Evolutionary conservation across 2,113 vertebrate species (phyloP).

Genomic region (Anas platyrhynchos): DNA sequence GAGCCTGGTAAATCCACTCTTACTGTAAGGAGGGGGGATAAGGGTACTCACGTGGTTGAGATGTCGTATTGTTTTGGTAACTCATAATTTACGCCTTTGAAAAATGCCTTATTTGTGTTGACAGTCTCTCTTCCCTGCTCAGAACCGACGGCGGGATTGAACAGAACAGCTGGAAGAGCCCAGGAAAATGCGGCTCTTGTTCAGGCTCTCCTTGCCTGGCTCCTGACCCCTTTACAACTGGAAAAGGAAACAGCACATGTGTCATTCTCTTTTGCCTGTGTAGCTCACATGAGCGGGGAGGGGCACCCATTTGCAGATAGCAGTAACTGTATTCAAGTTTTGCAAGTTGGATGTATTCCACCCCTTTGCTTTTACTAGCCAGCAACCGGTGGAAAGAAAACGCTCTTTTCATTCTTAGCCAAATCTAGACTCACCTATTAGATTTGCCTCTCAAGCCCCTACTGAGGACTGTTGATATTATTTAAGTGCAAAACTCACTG

Average conservation of each 20-base stretch:
- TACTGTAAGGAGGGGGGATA: background rate
- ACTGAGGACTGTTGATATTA: background rate
- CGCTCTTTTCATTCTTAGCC: slow-evolving; percentile 4
- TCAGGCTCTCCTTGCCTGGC: slow-evolving; percentile 44
- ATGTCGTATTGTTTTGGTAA: slow-evolving; percentile 47
- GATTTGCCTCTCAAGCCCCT: background rate
- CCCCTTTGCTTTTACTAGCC: slow-evolving; percentile 31
- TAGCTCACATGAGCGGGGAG: slow-evolving; percentile 76
- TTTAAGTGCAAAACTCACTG: slow-evolving; percentile 5
- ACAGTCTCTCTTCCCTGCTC: slow-evolving; percentile 36
- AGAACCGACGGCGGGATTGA: slow-evolving; percentile 21
- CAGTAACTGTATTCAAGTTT: slow-evolving; percentile 71
- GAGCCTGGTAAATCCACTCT: slow-evolving; percentile 10
- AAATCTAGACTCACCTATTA: background rate
- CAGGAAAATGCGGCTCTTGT: slow-evolving; percentile 71
- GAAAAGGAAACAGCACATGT: slow-evolving; percentile 77
- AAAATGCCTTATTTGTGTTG: slow-evolving; percentile 52
- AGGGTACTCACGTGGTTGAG: slow-evolving; percentile 72
- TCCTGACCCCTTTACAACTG: slow-evolving; percentile 69
- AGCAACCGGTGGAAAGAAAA: slow-evolving; percentile 55
- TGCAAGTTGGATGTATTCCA: slow-evolving; percentile 50
- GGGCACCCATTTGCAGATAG: slow-evolving; percentile 76
- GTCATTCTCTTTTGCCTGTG: slow-evolving; percentile 71
- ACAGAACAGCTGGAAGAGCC: slow-evolving; percentile 46
- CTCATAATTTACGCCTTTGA: slow-evolving; percentile 65